Base-by-base conservation (phyloP, 2,888 invertebrate species). In the Tipula helvola region DNA sequence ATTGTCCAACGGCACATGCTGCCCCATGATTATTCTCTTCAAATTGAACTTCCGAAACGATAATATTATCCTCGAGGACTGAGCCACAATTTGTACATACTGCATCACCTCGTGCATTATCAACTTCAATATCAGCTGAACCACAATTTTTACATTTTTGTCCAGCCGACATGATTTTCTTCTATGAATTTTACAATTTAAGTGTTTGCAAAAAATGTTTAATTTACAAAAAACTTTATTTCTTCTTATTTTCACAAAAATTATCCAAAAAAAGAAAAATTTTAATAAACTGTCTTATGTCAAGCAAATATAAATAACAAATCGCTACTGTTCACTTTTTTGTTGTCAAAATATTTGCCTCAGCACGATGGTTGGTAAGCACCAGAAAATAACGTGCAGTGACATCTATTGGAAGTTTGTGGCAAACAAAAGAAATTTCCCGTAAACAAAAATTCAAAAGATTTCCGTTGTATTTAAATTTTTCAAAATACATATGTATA, bases 11-110 rank as follows among this genome's bases (percentile, higher is more conserved):
- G 16, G 97, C 97, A 87, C 96, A 95, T 86, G 95, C 94, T 10
- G 96, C 96, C 39, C 99, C 99, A 90, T 95, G 96, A 8, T 96
- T 95, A 90, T 96, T 96, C 91, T 99, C 99, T 91, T 97, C 97
- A 90, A 99, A 99, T 91, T 98, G 97, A 36, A 99, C 95, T 91
- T 99, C 99, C 2, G 97, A 96, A 36, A 99, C 98, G 90, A 99
- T 99, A 87, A 98, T 95, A 89, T 97, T 97, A 90, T 99, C 98
- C 91, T 99, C 99, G 16, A 99, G 92, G 1, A 99, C 99, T 7
- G 97, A 95, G 39, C 99, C 99, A 92, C 99, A 99, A 90, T 95
- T 96, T 39, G 97, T 98, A 91, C 99, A 99, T 0, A 99, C 98
- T 10, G 96, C 96, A 93, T 99, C 98, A 47, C 99, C 99, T 89